These are phyloP conservation scores for Microtus oregoni DNA, from an alignment of 2,113 vertebrate species.

Conservation along the genomic window DNA sequence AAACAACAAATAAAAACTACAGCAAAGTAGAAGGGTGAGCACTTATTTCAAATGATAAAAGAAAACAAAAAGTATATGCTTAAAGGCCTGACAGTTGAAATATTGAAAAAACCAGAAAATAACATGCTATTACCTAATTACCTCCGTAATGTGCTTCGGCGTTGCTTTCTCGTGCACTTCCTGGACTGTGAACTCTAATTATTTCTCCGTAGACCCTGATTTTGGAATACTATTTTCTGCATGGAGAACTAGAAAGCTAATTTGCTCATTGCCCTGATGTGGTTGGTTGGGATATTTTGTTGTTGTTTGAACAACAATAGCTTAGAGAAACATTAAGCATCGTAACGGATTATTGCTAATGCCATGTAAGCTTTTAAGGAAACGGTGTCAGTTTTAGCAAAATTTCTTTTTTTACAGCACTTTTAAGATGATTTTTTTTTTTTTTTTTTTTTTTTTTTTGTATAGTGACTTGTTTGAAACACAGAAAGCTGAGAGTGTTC, in stretches of 20 bases:
- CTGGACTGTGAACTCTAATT: neutral
- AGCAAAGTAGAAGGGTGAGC: neutral
- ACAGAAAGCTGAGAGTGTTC: neutral
- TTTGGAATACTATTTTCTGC: slow-evolving; percentile 29
- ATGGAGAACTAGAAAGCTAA: neutral
- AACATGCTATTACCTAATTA: neutral
- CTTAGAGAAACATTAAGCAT: neutral
- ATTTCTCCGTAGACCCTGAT: neutral
- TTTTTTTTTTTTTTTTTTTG: neutral
- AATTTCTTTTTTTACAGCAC: neutral
- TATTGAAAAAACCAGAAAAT: neutral
- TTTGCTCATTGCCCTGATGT: neutral
- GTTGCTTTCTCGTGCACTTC: neutral
- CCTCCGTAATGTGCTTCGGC: fast-evolving
- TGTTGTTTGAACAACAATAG: neutral
- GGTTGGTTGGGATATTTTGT: neutral
- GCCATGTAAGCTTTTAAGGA: neutral
- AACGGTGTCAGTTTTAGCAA: neutral
- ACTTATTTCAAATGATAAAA: slow-evolving; percentile 7
- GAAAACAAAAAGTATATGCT: neutral
- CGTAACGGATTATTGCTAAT: neutral
- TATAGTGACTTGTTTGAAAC: neutral
- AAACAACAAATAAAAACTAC: neutral
- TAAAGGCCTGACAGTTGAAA: neutral
- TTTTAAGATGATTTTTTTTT: neutral